A percentile compares a stretch with the other conserved stretches of the same genome.
phyloP scores from a whole-genome alignment of 2,797 vertebrate species.

The Onychomys leucogaster region DNA sequence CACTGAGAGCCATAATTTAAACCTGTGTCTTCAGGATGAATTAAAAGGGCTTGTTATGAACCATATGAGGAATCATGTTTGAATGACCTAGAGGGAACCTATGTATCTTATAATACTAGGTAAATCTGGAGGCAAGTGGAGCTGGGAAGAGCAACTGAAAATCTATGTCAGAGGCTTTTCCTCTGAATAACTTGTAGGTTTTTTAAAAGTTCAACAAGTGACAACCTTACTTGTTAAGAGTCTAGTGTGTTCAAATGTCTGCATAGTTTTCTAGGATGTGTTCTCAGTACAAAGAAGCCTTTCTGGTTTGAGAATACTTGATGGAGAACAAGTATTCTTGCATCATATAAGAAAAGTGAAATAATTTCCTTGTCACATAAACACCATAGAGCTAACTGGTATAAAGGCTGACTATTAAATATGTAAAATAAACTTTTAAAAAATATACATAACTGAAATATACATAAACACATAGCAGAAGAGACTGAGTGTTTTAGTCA shows the following conservation, averaged over 20 bases:
- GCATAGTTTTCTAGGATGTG: background rate
- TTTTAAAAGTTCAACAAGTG: background rate
- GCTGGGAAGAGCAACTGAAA: background rate
- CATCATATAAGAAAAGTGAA: conserved; percentile 19
- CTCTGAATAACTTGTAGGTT: background rate
- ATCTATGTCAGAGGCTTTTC: background rate
- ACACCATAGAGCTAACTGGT: background rate
- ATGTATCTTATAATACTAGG: background rate
- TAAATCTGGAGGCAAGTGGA: background rate
- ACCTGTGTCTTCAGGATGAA: background rate
- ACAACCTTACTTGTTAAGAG: background rate
- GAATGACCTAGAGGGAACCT: background rate
- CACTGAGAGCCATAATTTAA: background rate
- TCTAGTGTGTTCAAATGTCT: background rate
- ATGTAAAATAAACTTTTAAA: background rate
- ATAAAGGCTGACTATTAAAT: background rate
- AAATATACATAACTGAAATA: too few species aligned
- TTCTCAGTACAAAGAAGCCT: background rate
- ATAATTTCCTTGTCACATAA: background rate
- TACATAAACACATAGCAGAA: background rate
- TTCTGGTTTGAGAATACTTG: background rate
- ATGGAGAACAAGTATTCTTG: background rate
- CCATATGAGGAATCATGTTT: background rate
- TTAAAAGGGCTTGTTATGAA: background rate
- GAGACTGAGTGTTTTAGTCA: background rate